Base-by-base conservation (phyloP, 2,113 vertebrate species). In the Poicephalus meyeri region DNA sequence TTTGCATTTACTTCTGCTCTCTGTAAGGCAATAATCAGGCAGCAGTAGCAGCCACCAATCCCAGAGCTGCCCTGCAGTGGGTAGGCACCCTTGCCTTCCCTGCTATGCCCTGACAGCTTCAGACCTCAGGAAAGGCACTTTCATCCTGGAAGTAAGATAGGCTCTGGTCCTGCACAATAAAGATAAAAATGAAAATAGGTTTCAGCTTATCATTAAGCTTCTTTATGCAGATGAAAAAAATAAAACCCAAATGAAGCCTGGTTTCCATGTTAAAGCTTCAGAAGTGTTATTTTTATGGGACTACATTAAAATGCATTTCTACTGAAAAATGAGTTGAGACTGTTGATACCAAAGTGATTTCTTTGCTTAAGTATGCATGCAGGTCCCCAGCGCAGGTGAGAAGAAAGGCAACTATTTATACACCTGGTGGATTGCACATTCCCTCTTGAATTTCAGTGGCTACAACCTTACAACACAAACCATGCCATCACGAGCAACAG, bases 161-260 rank as follows among this genome's bases (percentile, higher is more conserved):
- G 13, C 33, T 76, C 71, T 37, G 24, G 53, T 61, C 49, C 82
- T 31, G 13, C 53, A 56, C 63, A 50, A 41, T 25, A 61, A 55
- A 39, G 66, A 64, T 70, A 76, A 81, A 87, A 90, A 65, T 35
- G 53, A 81, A 89, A 85, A 39, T 18, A 41, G 20, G 14, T 55
- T 95, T 80, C 68, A 50, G 47, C 49, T 89, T 70, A 50, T n/a
- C 91, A 68, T 64, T 71, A 84, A 89, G 70, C 87, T 44, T 35
- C 60, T 78, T 72, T 47, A 24, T 8, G 37, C 41, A 77, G 79
- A 39, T 55, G 7, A 35, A 58, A 52, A 87, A 71, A 73, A 68
- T 60, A 10, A 73, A 15, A 53, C 4, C 44, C 53, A 61, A 49
- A 61, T 1, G n/a, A 89, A 89, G 71, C 39, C 70, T 2, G 3